Percentiles rank a stretch among this genome's conserved stretches.
Conservation (phyloP, 2,113 vertebrate species). For the Sorex fumeus region DNA sequence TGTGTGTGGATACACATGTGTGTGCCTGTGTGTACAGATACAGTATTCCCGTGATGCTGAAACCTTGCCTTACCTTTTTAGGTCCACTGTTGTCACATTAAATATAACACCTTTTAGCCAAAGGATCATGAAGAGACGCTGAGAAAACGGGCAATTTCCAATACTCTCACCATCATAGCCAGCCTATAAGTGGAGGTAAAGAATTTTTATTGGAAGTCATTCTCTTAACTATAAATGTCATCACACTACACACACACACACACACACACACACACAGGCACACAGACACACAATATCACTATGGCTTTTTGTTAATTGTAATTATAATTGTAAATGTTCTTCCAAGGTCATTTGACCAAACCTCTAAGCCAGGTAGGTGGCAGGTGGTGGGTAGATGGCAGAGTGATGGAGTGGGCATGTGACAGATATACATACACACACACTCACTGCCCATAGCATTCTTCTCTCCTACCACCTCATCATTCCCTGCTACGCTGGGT, state of each 20-base stretch:
- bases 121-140: conserved; percentile 98
- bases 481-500: not conserved
- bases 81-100: conserved; percentile 97
- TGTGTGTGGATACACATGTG: not conserved
- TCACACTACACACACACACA: no score
- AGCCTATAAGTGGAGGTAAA: conserved; percentile 88
- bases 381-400: no score
- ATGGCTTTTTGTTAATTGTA: no score
- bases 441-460: not conserved
- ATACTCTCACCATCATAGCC: conserved; percentile 96
- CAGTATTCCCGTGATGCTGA: not conserved
- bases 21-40: no score
- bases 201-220: not conserved
- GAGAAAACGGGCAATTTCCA: conserved; percentile 97
- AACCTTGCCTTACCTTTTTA: conserved; percentile 92
- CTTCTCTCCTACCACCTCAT: not conserved
- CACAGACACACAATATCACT: rapidly evolving
- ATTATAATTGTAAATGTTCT: rapidly evolving
- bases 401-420: rapidly evolving
- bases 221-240: not conserved
- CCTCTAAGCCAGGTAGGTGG: not conserved
- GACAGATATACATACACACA: rapidly evolving
- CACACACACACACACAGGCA: not conserved
- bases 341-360: not conserved
- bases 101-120: conserved; percentile 98